These are phyloP conservation scores for Lutraria lutraria DNA, from an alignment of 2,888 invertebrate genomes.

Conservation along the genomic window DNA sequence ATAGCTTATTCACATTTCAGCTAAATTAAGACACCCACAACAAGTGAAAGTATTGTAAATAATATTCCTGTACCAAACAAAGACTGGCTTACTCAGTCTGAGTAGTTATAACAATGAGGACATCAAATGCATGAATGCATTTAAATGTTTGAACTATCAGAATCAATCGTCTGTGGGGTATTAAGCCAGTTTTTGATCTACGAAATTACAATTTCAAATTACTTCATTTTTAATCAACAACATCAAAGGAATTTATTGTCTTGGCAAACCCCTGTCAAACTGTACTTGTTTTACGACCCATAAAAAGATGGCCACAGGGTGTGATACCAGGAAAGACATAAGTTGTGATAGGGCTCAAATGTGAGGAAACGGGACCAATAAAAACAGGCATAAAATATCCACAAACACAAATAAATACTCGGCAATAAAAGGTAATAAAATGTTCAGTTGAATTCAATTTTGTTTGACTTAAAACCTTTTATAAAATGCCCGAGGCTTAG, in stretches of 20 bases:
- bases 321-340: neutral
- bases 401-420: neutral
- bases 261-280: slow-evolving; percentile 36
- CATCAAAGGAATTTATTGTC: slow-evolving; percentile 38
- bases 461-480: slow-evolving; percentile 23
- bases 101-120: neutral
- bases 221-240: slow-evolving; percentile 40
- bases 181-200: slow-evolving; percentile 1
- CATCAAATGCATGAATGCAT: slow-evolving; percentile 8
- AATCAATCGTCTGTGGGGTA: slow-evolving; percentile 15
- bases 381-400: neutral
- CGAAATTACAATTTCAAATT: slow-evolving; percentile 27
- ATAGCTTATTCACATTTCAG: neutral
- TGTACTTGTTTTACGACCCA: slow-evolving; percentile 29
- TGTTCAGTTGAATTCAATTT: slow-evolving; percentile 21
- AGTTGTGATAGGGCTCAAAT: neutral
- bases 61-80: neutral
- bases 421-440: slow-evolving; percentile 32
- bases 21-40: neutral
- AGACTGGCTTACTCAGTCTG: neutral
- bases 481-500: slow-evolving; percentile 27
- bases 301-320: slow-evolving; percentile 35
- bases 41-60: neutral
- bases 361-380: slow-evolving; percentile 11
- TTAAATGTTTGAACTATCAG: slow-evolving; percentile 22